phyloP scores from a whole-genome alignment of 2,113 vertebrate species.

The Rhynchomys soricoides region DNA sequence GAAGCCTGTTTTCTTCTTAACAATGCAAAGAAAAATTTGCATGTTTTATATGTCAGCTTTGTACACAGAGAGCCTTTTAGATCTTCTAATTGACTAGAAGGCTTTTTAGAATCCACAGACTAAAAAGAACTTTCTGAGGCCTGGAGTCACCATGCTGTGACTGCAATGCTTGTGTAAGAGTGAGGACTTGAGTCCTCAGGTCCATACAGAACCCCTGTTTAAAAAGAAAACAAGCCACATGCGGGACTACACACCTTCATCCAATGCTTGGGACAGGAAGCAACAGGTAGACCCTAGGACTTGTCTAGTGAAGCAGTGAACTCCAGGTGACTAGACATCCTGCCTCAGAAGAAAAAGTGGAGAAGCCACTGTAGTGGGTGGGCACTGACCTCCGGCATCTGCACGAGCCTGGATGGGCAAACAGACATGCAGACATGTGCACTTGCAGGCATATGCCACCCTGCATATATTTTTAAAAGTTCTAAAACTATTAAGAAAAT shows the following conservation, averaged over 20 bases:
- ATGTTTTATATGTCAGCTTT: slow-evolving; percentile 56
- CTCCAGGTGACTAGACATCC: not conserved
- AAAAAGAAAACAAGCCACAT: not conserved
- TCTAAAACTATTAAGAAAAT: slow-evolving; percentile 46
- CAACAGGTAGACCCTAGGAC: not conserved
- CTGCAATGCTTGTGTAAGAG: too few species aligned
- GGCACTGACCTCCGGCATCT: not conserved
- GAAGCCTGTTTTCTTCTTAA: slow-evolving; percentile 16
- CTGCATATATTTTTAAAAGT: not conserved
- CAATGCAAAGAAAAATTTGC: not conserved
- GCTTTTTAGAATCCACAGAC: slow-evolving; percentile 53
- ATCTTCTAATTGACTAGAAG: slow-evolving; percentile 37
- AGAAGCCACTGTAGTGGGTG: not conserved
- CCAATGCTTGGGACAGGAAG: too few species aligned
- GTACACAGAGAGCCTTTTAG: slow-evolving; percentile 55
- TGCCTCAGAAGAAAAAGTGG: not conserved
- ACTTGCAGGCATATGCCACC: not conserved
- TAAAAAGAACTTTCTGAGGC: slow-evolving; percentile 53
- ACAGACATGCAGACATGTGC: too few species aligned
- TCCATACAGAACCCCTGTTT: not conserved
- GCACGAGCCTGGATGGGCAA: not conserved
- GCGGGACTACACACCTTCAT: not conserved
- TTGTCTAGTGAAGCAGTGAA: not conserved
- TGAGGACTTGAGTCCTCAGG: too few species aligned
- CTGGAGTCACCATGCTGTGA: accelerated